phyloP scores from a whole-genome alignment of 2,888 invertebrate genomes.

The Drosophila tripunctata region DNA sequence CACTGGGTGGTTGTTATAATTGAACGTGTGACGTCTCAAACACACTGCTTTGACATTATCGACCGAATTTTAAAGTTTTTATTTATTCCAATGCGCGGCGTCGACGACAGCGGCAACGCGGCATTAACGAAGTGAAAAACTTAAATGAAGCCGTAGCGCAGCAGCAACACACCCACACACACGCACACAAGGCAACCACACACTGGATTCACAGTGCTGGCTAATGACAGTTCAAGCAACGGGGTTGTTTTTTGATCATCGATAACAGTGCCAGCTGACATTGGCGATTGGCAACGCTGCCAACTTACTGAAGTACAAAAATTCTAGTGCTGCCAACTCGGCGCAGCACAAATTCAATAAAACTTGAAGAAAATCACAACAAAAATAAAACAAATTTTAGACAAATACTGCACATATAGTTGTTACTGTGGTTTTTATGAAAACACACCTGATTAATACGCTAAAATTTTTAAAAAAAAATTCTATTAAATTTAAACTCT shows the following conservation, averaged over 20 bases:
- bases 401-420: too few relatives aligned
- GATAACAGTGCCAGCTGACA: slow-evolving; percentile 25
- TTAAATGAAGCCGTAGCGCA: slow-evolving; percentile 40
- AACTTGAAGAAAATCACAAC: too few relatives aligned
- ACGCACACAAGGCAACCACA: too few relatives aligned
- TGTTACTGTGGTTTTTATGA: too few relatives aligned
- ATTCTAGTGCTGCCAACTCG: too few relatives aligned
- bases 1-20: not conserved
- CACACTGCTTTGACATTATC: slow-evolving; percentile 44
- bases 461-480: too few relatives aligned
- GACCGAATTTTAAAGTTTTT: slow-evolving; percentile 24
- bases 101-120: slow-evolving; percentile 20
- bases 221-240: not conserved
- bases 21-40: slow-evolving; percentile 24
- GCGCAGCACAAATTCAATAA: too few relatives aligned
- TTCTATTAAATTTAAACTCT: too few relatives aligned
- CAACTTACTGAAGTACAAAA: slow-evolving; percentile 10
- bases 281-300: slow-evolving; percentile 6
- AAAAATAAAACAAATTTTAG: too few relatives aligned
- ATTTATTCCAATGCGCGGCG: not conserved
- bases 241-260: slow-evolving; percentile 1
- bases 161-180: not conserved
- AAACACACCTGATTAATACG: too few relatives aligned
- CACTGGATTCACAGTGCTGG: slow-evolving; percentile 33
- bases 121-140: slow-evolving; percentile 30